These are phyloP conservation scores for Phrynosoma platyrhinos DNA, from an alignment of 2,113 vertebrate species.

Conservation along the genomic window DNA sequence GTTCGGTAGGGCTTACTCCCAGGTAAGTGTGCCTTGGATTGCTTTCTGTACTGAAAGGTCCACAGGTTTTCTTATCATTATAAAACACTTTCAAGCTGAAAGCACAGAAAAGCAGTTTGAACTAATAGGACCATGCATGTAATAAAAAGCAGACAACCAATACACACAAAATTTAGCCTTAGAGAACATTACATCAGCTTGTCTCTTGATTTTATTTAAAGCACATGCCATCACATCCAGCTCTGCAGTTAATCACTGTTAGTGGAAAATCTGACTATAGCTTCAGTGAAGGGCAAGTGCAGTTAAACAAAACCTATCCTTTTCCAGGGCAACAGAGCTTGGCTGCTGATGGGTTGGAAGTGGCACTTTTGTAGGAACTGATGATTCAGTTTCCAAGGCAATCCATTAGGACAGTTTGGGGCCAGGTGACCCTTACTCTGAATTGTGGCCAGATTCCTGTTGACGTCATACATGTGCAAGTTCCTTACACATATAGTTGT, in stretches of 20 bases:
- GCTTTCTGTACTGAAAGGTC: conserved; percentile 11
- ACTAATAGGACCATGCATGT: background rate
- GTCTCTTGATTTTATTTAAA: conserved; percentile 70
- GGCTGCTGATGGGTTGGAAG: conserved; percentile 48
- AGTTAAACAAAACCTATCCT: conserved; percentile 43
- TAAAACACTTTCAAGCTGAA: conserved; percentile 37
- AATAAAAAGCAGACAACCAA: conserved; percentile 33
- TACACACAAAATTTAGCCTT: conserved; percentile 1
- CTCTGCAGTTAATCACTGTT: conserved; percentile 60
- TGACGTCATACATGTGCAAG: too few species aligned
- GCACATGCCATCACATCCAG: conserved; percentile 73
- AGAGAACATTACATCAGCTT: conserved; percentile 72
- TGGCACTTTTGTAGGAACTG: conserved; percentile 58
- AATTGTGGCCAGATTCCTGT: background rate
- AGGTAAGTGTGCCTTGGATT: background rate
- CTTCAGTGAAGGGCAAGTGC: conserved; percentile 63
- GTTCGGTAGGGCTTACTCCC: background rate
- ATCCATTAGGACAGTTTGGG: background rate
- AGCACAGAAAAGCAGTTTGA: conserved; percentile 31
- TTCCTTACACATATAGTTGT: too few species aligned
- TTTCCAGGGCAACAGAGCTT: conserved; percentile 57
- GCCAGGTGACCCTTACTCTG: background rate
- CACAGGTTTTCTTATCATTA: conserved; percentile 4
- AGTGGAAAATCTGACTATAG: conserved; percentile 77
- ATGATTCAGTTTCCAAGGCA: conserved; percentile 37